Evolutionary conservation across 2,113 vertebrate species (phyloP).

Genomic region (Muscicapa adusta): DNA sequence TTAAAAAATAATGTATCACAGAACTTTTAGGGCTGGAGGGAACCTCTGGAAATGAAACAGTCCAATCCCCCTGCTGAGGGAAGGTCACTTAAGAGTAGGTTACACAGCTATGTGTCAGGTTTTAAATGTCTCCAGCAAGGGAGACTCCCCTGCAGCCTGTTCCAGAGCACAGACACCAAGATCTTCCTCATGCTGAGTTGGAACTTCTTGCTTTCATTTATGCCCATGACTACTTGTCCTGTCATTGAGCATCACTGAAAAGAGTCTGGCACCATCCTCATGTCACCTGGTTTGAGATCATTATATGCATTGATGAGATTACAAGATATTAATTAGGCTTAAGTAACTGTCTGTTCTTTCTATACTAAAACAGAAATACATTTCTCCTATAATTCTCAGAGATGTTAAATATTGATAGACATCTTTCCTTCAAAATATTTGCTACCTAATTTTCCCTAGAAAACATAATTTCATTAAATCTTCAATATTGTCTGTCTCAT

Average conservation of each 20-base stretch:
- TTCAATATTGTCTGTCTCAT: neutral
- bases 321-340: neutral
- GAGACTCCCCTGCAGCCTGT: neutral
- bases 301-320: neutral
- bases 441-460: neutral
- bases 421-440: neutral
- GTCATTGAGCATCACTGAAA: neutral
- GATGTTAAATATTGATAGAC: neutral
- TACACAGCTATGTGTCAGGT: rapidly evolving
- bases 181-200: neutral
- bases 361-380: neutral
- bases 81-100: too few species aligned
- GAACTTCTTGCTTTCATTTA: neutral
- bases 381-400: neutral
- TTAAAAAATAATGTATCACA: neutral
- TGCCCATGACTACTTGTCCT: neutral
- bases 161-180: neutral
- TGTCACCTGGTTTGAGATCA: neutral
- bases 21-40: neutral
- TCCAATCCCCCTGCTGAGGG: neutral
- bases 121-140: neutral
- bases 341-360: neutral
- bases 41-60: neutral
- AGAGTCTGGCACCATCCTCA: neutral
- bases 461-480: neutral